phyloP scores from a whole-genome alignment of 2,888 invertebrate species.

The Laothoe populi region DNA sequence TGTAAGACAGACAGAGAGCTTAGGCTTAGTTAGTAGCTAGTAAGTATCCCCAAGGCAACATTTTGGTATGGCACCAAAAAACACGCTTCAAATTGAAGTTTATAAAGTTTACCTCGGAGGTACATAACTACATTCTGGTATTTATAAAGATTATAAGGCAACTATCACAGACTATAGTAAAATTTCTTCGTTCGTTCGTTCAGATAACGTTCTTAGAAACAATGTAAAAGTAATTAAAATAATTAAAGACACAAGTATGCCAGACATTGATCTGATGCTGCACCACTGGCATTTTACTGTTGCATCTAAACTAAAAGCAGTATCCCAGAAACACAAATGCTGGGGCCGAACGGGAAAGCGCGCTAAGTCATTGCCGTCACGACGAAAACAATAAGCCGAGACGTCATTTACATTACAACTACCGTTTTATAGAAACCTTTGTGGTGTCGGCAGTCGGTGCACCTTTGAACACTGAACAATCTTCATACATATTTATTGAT shows the following conservation, averaged over 20 bases:
- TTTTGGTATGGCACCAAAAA: too few species aligned
- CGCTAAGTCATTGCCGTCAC: conserved; percentile 39
- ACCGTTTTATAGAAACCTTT: conserved; percentile 37
- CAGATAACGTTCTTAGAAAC: not conserved
- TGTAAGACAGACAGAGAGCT: too few species aligned
- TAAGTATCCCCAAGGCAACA: too few species aligned
- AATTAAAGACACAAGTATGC: conserved; percentile 10
- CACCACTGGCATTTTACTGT: conserved; percentile 26
- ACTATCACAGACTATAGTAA: too few species aligned
- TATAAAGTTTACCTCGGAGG: too few species aligned
- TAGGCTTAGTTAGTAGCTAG: too few species aligned
- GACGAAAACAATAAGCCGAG: conserved; percentile 47
- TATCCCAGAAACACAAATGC: conserved; percentile 52
- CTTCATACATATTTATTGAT: conserved; percentile 22
- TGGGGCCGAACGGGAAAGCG: conserved; percentile 46
- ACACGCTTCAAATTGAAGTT: too few species aligned
- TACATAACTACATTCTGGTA: too few species aligned
- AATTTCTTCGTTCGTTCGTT: too few species aligned
- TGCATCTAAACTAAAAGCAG: conserved; percentile 24
- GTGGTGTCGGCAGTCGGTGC: conserved; percentile 17
- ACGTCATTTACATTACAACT: conserved; percentile 44
- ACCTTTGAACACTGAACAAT: conserved; percentile 2
- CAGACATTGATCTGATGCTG: conserved; percentile 13
- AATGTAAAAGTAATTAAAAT: conserved; percentile 11
- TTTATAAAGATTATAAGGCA: too few species aligned